Evolutionary conservation across 2,797 vertebrate species (phyloP).

Genomic region (Buceros bicornis): DNA sequence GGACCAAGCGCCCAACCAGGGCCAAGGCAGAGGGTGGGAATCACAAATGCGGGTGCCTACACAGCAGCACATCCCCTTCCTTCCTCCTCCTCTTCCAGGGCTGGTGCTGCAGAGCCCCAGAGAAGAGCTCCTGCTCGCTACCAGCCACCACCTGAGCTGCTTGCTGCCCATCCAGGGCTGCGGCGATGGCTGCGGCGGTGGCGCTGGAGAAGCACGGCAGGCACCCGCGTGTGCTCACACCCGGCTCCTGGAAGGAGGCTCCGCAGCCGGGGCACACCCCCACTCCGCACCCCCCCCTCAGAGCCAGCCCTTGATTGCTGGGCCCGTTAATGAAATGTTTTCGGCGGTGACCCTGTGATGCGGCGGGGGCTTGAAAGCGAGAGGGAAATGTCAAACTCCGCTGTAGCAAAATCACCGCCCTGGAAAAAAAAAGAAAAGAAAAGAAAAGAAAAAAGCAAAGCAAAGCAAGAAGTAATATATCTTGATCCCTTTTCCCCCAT

Average conservation of each 20-base stretch:
- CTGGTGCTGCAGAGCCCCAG: background rate
- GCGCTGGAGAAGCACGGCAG: background rate
- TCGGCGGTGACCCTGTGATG: constrained; percentile 4
- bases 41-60: background rate
- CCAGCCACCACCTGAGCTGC: background rate
- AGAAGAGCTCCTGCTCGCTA: background rate
- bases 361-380: background rate
- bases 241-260: background rate
- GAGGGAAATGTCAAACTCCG: constrained; percentile 32
- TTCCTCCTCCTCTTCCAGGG: background rate
- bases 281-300: background rate
- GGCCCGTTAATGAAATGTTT: constrained; percentile 53
- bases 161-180: background rate
- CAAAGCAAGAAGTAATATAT: constrained; percentile 69
- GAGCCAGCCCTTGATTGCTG: background rate
- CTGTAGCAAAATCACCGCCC: constrained; percentile 17
- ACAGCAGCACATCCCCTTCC: background rate
- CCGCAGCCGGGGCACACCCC: background rate
- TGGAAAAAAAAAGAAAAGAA: background rate
- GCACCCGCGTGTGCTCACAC: fast-evolving
- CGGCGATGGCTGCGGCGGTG: background rate
- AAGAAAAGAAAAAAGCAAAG: background rate
- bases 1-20: background rate
- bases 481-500: constrained; percentile 75
- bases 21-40: background rate